phyloP scores from a whole-genome alignment of 1,140 invertebrate species.

The Centruroides vittatus region DNA sequence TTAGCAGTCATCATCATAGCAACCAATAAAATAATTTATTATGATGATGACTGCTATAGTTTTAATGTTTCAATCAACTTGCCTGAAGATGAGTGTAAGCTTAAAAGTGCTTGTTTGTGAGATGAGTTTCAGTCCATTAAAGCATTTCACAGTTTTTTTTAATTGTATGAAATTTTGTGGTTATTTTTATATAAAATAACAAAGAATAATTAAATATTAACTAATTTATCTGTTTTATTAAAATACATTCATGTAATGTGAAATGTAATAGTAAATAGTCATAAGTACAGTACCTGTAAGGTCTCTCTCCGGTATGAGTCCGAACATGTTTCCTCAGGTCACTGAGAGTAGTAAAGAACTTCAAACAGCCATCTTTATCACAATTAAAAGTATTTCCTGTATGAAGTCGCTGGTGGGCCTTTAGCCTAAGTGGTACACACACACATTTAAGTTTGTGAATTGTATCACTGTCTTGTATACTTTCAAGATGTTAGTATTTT shows the following conservation, averaged over 20 bases:
- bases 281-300: slow-evolving; percentile 56
- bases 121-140: no score
- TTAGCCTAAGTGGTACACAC: no score
- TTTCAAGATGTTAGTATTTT: no score
- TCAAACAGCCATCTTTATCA: slow-evolving; percentile 60
- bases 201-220: slow-evolving; percentile 12
- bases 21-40: no score
- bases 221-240: slow-evolving; percentile 4
- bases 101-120: neutral
- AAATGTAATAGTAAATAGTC: neutral
- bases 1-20: no score
- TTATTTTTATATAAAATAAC: neutral
- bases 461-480: no score
- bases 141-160: no score
- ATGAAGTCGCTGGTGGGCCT: slow-evolving; percentile 81
- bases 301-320: slow-evolving; percentile 81
- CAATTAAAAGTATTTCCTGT: slow-evolving; percentile 94
- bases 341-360: slow-evolving; percentile 85
- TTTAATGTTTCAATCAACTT: no score
- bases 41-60: no score
- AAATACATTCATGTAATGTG: slow-evolving; percentile 1
- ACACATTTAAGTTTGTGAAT: no score
- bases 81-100: no score
- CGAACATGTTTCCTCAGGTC: slow-evolving; percentile 85
- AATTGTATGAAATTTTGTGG: no score